These are phyloP conservation scores for Petrocephalus schoutedeni DNA, from an alignment of 2,797 vertebrate genomes.

Conservation along the genomic window DNA sequence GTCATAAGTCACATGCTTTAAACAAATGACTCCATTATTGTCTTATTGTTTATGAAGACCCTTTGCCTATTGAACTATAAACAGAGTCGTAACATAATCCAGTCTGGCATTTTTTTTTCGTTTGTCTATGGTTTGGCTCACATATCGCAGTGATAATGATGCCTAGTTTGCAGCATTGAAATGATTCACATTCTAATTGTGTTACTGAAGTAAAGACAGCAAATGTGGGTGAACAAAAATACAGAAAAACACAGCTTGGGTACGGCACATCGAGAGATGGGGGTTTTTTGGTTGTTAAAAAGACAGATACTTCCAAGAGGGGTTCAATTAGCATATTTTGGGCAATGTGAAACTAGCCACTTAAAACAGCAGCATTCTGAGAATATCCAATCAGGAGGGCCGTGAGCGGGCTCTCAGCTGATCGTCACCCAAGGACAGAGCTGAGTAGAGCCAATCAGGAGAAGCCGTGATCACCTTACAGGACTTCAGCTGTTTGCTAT, in stretches of 20 bases:
- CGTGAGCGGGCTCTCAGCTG: background rate
- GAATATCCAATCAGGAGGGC: background rate
- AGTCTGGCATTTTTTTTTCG: background rate
- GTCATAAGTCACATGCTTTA: background rate
- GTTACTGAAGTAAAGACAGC: background rate
- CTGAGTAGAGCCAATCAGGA: background rate
- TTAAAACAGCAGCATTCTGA: background rate
- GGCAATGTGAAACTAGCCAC: background rate
- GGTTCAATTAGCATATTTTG: background rate
- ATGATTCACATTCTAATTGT: background rate
- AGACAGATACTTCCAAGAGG: background rate
- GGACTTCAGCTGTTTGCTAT: background rate
- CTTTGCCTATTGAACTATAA: slow-evolving; percentile 2
- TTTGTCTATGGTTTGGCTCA: background rate
- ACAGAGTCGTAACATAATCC: slow-evolving; percentile 6
- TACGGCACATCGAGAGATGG: background rate
- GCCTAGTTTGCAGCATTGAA: background rate
- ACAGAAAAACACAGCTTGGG: background rate
- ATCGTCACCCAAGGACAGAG: background rate
- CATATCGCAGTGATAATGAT: background rate
- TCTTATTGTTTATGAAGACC: background rate
- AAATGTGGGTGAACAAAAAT: background rate
- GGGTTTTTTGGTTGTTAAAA: background rate
- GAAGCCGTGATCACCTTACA: background rate
- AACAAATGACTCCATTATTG: background rate